phyloP scores from a whole-genome alignment of 2,113 vertebrate genomes.

The Fulmarus glacialis region DNA sequence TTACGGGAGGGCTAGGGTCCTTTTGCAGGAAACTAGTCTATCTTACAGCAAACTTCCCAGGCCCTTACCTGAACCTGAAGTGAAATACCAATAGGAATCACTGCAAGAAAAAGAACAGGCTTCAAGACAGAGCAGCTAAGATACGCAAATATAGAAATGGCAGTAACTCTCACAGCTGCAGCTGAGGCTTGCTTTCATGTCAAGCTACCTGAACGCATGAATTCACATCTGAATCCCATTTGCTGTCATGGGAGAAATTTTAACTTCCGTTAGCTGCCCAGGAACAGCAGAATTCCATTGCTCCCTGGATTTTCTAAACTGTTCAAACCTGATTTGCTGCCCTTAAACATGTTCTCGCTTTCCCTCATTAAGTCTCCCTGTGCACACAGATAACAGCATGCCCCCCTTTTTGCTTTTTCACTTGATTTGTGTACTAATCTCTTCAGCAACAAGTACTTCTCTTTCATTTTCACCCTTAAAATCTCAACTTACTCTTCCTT shows the following conservation, averaged over 20 bases:
- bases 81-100: neutral
- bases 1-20: accelerated
- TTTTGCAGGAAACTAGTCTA: neutral
- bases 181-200: neutral
- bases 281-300: neutral
- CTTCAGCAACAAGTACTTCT: neutral
- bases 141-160: neutral
- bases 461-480: neutral
- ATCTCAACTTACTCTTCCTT: neutral
- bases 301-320: neutral
- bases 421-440: neutral
- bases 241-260: neutral
- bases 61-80: neutral
- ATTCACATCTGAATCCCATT: neutral
- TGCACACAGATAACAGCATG: neutral
- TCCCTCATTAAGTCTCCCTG: neutral
- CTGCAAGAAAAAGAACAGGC: neutral
- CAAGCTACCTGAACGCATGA: neutral
- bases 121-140: neutral
- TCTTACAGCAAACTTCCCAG: neutral
- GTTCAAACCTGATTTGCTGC: neutral
- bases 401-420: neutral
- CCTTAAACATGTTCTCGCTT: neutral
- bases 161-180: neutral
- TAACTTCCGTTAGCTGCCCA: neutral